These are phyloP conservation scores for Scaptomyza reducta DNA, from an alignment of 2,888 invertebrate genomes.

Conservation along the genomic window DNA sequence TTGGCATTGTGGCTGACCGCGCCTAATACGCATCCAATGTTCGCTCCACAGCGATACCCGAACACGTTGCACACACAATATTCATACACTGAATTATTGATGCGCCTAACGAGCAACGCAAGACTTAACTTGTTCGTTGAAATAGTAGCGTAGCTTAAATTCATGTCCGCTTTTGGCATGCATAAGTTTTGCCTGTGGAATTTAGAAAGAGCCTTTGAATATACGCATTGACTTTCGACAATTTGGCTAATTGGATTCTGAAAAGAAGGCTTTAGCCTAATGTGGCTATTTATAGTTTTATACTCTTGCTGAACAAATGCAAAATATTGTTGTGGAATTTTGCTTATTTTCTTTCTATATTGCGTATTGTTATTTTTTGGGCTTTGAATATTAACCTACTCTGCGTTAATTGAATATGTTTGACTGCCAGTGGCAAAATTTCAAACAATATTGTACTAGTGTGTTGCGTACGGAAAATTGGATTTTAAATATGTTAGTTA, in stretches of 20 bases:
- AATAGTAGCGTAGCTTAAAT: constrained; percentile 34
- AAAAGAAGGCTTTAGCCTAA: neutral
- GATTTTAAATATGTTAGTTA: too few species aligned
- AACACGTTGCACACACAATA: constrained; percentile 19
- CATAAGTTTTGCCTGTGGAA: constrained; percentile 14
- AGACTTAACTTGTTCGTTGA: constrained; percentile 17
- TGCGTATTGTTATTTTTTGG: neutral
- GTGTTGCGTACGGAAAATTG: neutral
- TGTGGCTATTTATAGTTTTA: constrained; percentile 26
- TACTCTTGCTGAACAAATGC: constrained; percentile 19
- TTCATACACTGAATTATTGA: constrained; percentile 44
- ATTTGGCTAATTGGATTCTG: constrained; percentile 75
- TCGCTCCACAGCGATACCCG: constrained; percentile 5
- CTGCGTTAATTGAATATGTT: neutral
- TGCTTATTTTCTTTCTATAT: neutral
- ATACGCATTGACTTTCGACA: constrained; percentile 30
- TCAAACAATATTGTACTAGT: neutral
- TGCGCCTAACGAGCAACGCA: constrained; percentile 10
- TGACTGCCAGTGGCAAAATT: neutral
- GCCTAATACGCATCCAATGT: constrained; percentile 31
- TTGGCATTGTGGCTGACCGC: constrained; percentile 41
- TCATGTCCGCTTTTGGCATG: constrained; percentile 37
- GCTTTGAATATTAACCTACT: too few species aligned
- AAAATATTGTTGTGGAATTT: constrained; percentile 9
- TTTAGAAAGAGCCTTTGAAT: constrained; percentile 4